Base-by-base conservation (phyloP, 2,797 vertebrate species). In the Periophthalmus magnuspinnatus region DNA sequence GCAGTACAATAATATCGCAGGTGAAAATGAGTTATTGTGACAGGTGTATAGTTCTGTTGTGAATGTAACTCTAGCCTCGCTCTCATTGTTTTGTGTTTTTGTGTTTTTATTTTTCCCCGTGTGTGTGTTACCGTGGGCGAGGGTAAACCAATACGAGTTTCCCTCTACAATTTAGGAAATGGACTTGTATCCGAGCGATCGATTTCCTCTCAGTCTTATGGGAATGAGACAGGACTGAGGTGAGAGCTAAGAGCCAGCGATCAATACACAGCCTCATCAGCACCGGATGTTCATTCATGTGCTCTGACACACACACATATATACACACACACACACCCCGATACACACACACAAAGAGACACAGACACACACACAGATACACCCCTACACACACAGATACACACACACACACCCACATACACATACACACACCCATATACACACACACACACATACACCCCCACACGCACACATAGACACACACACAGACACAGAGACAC, bases 191-290 rank as follows among this genome's bases (percentile, higher is more conserved):
- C 70, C 74, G 65, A 82, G 70, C 75, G 71, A 92, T 91, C 80
- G 88, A 90, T 92, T 92, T 90, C 61, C 84, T 84, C 74, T 84
- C 80, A 68, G 80, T 72, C 65, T 81, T 86, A 88, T 88, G 75
- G 88, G 85, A 84, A 72, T 71, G 58, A 78, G 78, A 79, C 74
- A 82, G 76, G 61, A 67, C 71, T 70, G 82, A 79, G 81, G 83
- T 85, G 71, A 85, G 76, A 71, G 58, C 82, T 86, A 82, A 89
- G 81, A 90, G 88, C 80, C 41, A 34, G 47, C 8, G 69, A 81
- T 92, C 82, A 67, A 92, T 92, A 84, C 71, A 54, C 81, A 65
- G 80, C 83, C 86, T 78, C 81, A 81, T 81, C 78, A 78, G 67
- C 75, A 70, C 78, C 69, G 78, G 86, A 87, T 81, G 83, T 77